These are phyloP conservation scores for Zosterops borbonicus DNA, from an alignment of 2,113 vertebrate species.

Conservation along the genomic window DNA sequence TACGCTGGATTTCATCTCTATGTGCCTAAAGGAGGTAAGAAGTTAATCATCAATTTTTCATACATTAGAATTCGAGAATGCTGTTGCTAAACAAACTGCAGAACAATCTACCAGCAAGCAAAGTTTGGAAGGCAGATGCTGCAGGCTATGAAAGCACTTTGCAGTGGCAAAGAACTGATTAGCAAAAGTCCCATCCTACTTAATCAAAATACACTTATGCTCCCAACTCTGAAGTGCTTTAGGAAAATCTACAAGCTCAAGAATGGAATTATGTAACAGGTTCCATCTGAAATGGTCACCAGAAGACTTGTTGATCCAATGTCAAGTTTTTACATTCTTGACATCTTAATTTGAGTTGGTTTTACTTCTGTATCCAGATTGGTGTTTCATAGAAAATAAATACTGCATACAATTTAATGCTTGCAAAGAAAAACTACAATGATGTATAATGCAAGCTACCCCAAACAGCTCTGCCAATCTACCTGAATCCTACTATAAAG, in stretches of 20 bases:
- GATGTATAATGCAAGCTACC: neutral
- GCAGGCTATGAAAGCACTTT: conserved; percentile 25
- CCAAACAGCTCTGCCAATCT: conserved; percentile 2
- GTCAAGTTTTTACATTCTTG: neutral
- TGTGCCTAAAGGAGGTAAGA: conserved; percentile 87
- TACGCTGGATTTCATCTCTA: conserved; percentile 97
- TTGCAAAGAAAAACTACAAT: neutral
- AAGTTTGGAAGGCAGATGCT: conserved; percentile 47
- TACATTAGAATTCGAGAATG: conserved; percentile 53
- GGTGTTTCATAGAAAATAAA: neutral
- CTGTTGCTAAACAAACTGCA: conserved; percentile 62
- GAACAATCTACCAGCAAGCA: conserved; percentile 60
- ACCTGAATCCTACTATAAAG: neutral
- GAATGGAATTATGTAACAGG: neutral
- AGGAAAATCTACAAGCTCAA: conserved; percentile 9
- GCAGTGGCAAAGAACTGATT: conserved; percentile 41
- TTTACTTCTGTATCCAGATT: conserved; percentile 1
- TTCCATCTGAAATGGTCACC: conserved; percentile 9
- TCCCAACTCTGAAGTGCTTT: neutral
- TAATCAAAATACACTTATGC: neutral
- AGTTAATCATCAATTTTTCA: conserved; percentile 74
- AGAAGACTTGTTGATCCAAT: neutral
- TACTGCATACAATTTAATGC: neutral
- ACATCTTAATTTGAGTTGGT: neutral
- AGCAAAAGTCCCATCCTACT: conserved; percentile 26